Conservation (phyloP, 2,888 invertebrate genomes). For the Gryllus longicercus region DNA sequence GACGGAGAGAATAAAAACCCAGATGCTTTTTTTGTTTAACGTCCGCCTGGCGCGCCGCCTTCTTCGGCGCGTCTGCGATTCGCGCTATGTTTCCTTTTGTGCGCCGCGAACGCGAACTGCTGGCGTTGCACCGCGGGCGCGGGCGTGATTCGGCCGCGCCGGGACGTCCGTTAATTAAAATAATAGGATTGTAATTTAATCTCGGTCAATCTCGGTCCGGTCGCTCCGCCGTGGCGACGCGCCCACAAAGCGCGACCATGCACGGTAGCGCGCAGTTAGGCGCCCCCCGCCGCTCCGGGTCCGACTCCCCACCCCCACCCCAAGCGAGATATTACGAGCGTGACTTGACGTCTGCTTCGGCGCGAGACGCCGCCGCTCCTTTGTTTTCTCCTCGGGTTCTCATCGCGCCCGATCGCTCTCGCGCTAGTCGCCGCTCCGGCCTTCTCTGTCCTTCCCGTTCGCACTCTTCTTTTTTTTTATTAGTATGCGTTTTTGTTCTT, state of each 20-base stretch:
- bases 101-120: background rate
- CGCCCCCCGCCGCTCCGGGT: background rate
- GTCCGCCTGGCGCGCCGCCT: background rate
- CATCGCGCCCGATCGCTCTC: too few species aligned
- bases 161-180: background rate
- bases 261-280: background rate
- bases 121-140: too few species aligned
- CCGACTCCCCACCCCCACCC: background rate
- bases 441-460: too few species aligned
- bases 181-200: conserved; percentile 17
- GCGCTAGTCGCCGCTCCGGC: too few species aligned
- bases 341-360: conserved; percentile 17
- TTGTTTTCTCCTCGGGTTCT: background rate
- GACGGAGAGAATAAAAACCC: background rate
- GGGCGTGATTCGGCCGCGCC: background rate
- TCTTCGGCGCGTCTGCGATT: background rate
- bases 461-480: too few species aligned
- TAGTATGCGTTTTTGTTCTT: too few species aligned
- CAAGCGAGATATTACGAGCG: background rate
- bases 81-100: background rate
- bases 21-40: background rate
- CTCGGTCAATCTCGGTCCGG: background rate
- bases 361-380: background rate
- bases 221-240: background rate
- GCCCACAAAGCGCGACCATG: background rate